Conservation (phyloP, 2,797 vertebrate genomes). For the Prionace glauca region DNA sequence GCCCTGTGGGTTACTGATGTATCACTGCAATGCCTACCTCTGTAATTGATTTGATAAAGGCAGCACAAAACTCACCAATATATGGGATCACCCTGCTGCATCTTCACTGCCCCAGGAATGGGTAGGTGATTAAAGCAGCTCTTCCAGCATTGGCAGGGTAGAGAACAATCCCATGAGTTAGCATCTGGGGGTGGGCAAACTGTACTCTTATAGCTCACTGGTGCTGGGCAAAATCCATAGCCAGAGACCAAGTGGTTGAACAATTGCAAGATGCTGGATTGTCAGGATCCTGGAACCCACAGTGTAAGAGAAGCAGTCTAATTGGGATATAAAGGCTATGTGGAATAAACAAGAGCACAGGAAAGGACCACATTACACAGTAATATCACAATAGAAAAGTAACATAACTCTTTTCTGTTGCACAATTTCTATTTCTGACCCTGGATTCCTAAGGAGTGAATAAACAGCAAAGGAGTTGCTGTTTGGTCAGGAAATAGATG, state of each 20-base stretch:
- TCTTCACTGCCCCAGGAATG: no score
- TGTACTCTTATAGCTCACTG: not conserved
- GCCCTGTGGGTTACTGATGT: not conserved
- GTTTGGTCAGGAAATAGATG: not conserved
- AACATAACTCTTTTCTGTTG: not conserved
- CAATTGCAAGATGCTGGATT: not conserved
- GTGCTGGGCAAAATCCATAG: not conserved
- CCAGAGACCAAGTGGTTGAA: not conserved
- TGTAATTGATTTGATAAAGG: not conserved
- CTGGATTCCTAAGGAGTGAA: not conserved
- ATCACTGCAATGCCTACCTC: not conserved
- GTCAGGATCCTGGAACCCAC: not conserved
- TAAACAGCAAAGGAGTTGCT: not conserved
- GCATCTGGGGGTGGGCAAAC: not conserved
- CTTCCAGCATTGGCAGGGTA: not conserved
- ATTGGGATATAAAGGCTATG: not conserved
- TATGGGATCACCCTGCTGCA: not conserved
- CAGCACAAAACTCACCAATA: not conserved
- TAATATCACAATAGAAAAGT: not conserved
- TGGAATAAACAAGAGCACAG: not conserved
- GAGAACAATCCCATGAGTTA: not conserved
- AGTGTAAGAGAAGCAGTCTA: not conserved
- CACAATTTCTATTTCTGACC: conserved; percentile 4
- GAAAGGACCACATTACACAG: not conserved
- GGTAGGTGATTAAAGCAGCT: no score